These are phyloP conservation scores for Vulpes lagopus DNA, from an alignment of 2,113 vertebrate genomes.

Conservation along the genomic window DNA sequence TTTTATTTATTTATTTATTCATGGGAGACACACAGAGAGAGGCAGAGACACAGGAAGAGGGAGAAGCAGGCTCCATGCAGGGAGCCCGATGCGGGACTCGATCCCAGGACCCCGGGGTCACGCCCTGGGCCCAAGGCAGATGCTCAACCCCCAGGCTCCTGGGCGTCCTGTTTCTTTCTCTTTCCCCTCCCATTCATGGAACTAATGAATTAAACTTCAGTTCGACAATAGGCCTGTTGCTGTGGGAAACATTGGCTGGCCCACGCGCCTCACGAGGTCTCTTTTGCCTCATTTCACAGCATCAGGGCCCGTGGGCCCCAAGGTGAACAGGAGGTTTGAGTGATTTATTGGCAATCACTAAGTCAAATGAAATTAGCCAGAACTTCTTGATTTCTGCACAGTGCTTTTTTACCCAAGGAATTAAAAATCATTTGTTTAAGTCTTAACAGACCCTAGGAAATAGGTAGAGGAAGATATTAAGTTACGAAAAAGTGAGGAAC, in stretches of 20 bases:
- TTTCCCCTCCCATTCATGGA: not conserved
- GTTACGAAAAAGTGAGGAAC: not conserved
- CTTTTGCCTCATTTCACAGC: constrained; percentile 51
- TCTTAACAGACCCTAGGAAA: not conserved
- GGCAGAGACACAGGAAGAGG: too few relatives aligned
- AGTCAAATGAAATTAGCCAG: not conserved
- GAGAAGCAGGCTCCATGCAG: too few relatives aligned
- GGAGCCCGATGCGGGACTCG: too few relatives aligned
- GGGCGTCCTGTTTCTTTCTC: not conserved
- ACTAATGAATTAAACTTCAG: not conserved
- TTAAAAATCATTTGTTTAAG: not conserved
- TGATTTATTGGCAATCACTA: constrained; percentile 46
- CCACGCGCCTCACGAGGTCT: not conserved
- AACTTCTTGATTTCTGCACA: not conserved
- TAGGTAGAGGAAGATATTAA: not conserved
- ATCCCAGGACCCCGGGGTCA: too few relatives aligned
- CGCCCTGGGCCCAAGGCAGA: too few relatives aligned
- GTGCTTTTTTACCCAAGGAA: not conserved
- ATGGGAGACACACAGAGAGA: too few relatives aligned
- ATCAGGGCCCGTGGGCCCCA: not conserved
- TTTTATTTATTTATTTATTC: too few relatives aligned
- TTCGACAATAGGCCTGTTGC: not conserved
- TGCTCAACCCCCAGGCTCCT: too few relatives aligned
- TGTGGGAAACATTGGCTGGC: not conserved
- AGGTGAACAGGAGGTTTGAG: not conserved